Conservation (phyloP, 2,113 vertebrate genomes). For the Rhynchomys soricoides region DNA sequence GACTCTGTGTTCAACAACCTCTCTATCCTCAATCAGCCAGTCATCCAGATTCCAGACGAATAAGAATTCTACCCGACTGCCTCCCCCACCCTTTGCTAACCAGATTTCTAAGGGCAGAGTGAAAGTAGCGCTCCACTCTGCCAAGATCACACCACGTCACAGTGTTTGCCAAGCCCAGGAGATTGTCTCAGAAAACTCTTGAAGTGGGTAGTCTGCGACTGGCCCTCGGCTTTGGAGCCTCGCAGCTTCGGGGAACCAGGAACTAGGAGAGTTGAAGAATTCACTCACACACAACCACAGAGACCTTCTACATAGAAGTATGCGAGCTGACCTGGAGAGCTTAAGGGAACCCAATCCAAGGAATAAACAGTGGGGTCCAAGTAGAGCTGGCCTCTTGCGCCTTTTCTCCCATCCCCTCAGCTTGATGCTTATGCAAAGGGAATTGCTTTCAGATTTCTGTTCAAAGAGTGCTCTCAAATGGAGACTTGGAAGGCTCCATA, state of each 20-base stretch:
- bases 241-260: background rate
- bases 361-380: background rate
- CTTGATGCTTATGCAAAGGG: background rate
- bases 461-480: conserved; percentile 36
- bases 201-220: background rate
- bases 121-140: background rate
- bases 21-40: background rate
- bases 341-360: background rate
- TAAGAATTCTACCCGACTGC: background rate
- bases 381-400: background rate
- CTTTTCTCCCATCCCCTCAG: background rate
- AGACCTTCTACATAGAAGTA: background rate
- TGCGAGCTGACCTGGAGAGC: background rate
- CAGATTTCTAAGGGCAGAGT: conserved; percentile 30
- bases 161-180: background rate
- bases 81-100: background rate
- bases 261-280: background rate
- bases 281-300: background rate
- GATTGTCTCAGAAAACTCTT: background rate
- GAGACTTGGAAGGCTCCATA: background rate
- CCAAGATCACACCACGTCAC: background rate
- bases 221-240: background rate
- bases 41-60: background rate
- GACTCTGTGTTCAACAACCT: background rate
- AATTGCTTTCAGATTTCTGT: conserved; percentile 48